phyloP scores from a whole-genome alignment of 2,888 invertebrate genomes.

The Himalopsyche tibetana region DNA sequence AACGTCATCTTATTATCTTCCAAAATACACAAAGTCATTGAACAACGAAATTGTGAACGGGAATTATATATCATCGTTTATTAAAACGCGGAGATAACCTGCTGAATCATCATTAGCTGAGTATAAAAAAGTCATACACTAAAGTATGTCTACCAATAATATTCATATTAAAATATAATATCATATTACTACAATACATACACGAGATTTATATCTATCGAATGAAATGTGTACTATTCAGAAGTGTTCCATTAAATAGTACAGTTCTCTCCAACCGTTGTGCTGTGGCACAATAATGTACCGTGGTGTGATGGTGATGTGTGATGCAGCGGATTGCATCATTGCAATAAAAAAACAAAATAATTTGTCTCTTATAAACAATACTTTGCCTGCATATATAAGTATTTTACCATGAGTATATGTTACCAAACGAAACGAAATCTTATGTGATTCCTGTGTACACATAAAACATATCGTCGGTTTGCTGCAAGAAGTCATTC shows the following conservation, averaged over 20 bases:
- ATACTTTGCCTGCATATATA: too few species aligned
- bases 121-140: not conserved
- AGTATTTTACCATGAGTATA: too few species aligned
- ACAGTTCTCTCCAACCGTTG: too few species aligned
- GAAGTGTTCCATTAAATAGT: not conserved
- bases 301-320: too few species aligned
- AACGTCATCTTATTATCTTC: constrained; percentile 57
- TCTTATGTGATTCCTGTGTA: too few species aligned
- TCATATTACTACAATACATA: not conserved
- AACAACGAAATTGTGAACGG: constrained; percentile 60
- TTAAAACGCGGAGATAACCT: constrained; percentile 24
- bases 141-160: not conserved
- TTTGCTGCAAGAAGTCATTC: too few species aligned
- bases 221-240: not conserved
- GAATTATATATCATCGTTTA: constrained; percentile 56
- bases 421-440: too few species aligned
- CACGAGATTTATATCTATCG: constrained; percentile 1
- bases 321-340: too few species aligned
- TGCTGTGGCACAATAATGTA: too few species aligned
- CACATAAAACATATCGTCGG: too few species aligned
- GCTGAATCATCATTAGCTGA: constrained; percentile 16
- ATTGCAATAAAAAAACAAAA: too few species aligned
- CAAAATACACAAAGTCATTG: constrained; percentile 65
- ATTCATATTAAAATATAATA: constrained; percentile 17
- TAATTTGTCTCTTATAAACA: too few species aligned